Conservation (phyloP, 2,888 invertebrate genomes). For the Oxyscelio sp. region DNA sequence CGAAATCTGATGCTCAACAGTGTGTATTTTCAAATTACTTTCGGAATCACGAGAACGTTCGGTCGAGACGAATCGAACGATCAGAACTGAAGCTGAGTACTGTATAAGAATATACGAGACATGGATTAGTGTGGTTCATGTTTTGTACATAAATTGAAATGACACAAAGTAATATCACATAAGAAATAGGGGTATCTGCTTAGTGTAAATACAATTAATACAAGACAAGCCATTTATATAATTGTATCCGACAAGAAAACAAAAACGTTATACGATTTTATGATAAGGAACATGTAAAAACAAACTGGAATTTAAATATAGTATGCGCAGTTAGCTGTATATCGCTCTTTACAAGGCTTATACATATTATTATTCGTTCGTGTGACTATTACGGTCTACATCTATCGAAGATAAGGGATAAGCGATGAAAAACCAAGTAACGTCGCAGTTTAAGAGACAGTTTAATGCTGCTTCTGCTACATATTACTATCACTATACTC, state of each 20-base stretch:
- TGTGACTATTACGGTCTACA: slow-evolving; percentile 69
- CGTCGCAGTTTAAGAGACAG: slow-evolving; percentile 39
- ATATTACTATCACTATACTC: slow-evolving; percentile 64
- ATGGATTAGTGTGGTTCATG: slow-evolving; percentile 41
- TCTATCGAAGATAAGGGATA: slow-evolving; percentile 33
- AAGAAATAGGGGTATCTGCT: too few species aligned
- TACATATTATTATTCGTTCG: too few species aligned
- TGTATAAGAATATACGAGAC: slow-evolving; percentile 17
- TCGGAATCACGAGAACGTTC: slow-evolving; percentile 33
- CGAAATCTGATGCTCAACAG: slow-evolving; percentile 66
- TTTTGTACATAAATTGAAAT: too few species aligned
- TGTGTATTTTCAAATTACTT: slow-evolving; percentile 56
- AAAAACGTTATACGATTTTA: too few species aligned
- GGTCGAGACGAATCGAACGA: slow-evolving; percentile 27
- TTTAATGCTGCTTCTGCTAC: slow-evolving; percentile 61
- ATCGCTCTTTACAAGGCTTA: too few species aligned
- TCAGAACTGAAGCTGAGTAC: slow-evolving; percentile 30
- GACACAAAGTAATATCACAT: too few species aligned
- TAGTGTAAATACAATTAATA: too few species aligned
- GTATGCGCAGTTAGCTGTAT: too few species aligned
- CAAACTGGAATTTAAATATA: too few species aligned
- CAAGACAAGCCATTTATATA: too few species aligned
- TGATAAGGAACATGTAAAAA: too few species aligned
- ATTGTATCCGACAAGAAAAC: too few species aligned
- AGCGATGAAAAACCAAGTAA: slow-evolving; percentile 27